phyloP scores from a whole-genome alignment of 2,888 invertebrate species.

The Drosophila colorata region DNA sequence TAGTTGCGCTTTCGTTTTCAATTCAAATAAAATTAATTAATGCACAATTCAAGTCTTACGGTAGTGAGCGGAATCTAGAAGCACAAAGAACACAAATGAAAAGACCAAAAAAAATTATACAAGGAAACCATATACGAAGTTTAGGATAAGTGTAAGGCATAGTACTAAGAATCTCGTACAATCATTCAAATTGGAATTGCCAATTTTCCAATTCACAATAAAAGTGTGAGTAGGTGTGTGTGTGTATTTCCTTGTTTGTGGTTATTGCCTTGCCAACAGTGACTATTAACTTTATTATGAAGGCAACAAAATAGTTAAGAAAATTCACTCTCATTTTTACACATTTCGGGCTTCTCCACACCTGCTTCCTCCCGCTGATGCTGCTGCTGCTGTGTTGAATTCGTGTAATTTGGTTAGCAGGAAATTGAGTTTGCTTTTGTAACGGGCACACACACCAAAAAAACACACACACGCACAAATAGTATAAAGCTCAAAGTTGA shows the following conservation, averaged over 20 bases:
- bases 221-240: not conserved
- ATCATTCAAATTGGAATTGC: conserved; percentile 55
- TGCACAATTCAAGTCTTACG: conserved; percentile 84
- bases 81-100: conserved; percentile 80
- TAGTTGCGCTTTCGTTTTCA: conserved; percentile 70
- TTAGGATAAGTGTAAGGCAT: conserved; percentile 32
- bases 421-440: conserved; percentile 49
- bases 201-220: conserved; percentile 24
- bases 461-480: conserved; percentile 9
- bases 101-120: conserved; percentile 74
- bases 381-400: conserved; percentile 15
- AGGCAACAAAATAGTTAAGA: conserved; percentile 10
- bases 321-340: conserved; percentile 17
- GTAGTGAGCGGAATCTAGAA: conserved; percentile 84
- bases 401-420: conserved; percentile 68
- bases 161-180: conserved; percentile 36
- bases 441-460: conserved; percentile 7
- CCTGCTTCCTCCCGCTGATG: not conserved
- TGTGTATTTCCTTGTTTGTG: conserved; percentile 15
- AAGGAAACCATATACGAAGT: conserved; percentile 63
- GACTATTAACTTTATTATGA: conserved; percentile 29
- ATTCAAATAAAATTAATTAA: conserved; percentile 80
- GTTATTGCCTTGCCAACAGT: conserved; percentile 27
- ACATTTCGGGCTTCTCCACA: conserved; percentile 26
- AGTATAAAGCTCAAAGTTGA: conserved; percentile 5